A percentile compares a stretch with the other conserved stretches of the same genome.
Conservation (phyloP, 2,797 vertebrate genomes). For the Synaphobranchus kaupii region DNA sequence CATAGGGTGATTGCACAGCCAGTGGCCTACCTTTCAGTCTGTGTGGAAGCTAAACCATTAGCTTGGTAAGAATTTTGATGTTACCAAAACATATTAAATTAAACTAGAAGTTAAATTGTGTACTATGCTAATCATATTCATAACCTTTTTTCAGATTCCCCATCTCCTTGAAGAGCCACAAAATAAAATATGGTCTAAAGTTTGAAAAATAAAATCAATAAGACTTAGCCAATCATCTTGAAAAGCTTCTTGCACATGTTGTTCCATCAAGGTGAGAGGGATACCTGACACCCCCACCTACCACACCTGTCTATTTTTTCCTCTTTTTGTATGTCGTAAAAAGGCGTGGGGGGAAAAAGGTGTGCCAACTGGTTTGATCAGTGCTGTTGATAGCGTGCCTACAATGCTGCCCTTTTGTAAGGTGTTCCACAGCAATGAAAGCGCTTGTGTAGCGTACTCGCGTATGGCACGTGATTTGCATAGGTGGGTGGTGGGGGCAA, state of each 20-base stretch:
- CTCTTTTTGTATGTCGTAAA: not conserved
- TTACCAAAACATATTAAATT: not conserved
- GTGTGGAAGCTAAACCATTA: not conserved
- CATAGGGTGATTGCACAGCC: not conserved
- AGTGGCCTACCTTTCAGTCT: not conserved
- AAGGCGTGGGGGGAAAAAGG: not conserved
- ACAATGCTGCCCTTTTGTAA: constrained; percentile 4
- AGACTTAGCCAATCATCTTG: not conserved
- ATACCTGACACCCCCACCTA: not conserved
- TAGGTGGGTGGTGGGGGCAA: not conserved
- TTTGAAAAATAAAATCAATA: not conserved
- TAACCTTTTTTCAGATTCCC: not conserved
- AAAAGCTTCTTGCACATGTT: not conserved
- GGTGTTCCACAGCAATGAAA: not conserved
- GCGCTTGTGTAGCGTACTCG: not conserved
- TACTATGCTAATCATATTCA: not conserved
- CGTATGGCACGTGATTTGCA: not conserved
- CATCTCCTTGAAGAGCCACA: not conserved
- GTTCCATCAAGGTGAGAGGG: not conserved
- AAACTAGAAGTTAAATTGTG: not conserved
- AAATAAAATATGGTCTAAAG: not conserved
- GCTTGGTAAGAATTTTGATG: not conserved
- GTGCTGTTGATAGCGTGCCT: not conserved
- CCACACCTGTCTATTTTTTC: not conserved
- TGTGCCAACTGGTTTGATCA: not conserved